Base-by-base conservation (phyloP, 2,888 invertebrate genomes). In the Drosophila atripex region DNA sequence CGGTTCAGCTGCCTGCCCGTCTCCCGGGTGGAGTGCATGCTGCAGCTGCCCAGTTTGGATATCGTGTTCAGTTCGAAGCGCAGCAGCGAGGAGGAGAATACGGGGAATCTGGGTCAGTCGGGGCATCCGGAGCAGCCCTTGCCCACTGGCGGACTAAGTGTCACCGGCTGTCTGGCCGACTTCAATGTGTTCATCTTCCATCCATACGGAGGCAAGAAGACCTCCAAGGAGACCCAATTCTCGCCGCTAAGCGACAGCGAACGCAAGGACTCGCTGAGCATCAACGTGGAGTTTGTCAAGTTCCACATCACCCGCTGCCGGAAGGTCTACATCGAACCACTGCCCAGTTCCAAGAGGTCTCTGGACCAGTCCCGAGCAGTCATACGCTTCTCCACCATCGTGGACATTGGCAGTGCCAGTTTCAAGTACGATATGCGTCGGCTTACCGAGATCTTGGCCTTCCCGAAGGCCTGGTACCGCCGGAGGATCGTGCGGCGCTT, bases 351-450 rank as follows among this genome's bases (percentile, higher is more conserved):
- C 0, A 90, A 91, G 66, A 90, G 91, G 91, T 89, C 91, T 2
- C 83, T 91, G 50, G 96, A 96, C 80, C 94, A 95, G 71, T 95
- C 96, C 23, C 94, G 96, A 75, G 97, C 97, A n/a, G 95, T 97
- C 12, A 97, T 98, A 58, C 92, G 98, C 74, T 98, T 98, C 91
- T 98, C 98, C 30, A 97, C 98, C 1, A 97, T 98, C 77, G 95
- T 98, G 86, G 98, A 98, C 92, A 97, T 98, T 78, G 98, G 98
- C 6, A 97, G 97, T 21, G 98, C 98, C 9, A 97, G 97, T 23
- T 99, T 99, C 92, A 98, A 99, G 90, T 99, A 99, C 92, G 99
- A 99, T 91, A 99, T 99, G 98, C 94, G 99, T 35, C 94, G 99
- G 0, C 92, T 99, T 72, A 97, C 98, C 0, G 99, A 99, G 93